A percentile compares a stretch with the other conserved stretches of the same genome.
Conservation (phyloP, 2,888 invertebrate genomes). For the Chalcosyrphus nemorum region DNA sequence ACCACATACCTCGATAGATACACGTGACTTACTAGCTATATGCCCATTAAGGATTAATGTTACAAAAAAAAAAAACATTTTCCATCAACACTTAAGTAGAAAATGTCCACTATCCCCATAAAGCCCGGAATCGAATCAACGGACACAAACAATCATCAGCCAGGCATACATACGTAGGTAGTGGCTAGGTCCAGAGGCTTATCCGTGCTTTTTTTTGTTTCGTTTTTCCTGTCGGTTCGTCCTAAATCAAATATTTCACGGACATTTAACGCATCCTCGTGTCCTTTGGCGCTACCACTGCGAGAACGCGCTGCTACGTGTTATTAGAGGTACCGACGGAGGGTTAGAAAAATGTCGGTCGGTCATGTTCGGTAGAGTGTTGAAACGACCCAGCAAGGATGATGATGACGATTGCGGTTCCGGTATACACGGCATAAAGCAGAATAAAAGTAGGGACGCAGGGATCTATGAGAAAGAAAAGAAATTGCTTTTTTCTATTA, state of each 20-base stretch:
- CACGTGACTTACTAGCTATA: constrained; percentile 36
- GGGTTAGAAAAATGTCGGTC: not conserved
- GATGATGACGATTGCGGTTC: constrained; percentile 53
- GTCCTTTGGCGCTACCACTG: constrained; percentile 25
- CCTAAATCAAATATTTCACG: constrained; percentile 64
- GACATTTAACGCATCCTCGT: constrained; percentile 58
- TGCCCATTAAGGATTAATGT: constrained; percentile 33
- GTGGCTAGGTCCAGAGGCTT: not conserved
- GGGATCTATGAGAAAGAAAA: constrained; percentile 36
- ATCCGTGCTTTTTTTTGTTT: not conserved
- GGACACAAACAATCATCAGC: constrained; percentile 5
- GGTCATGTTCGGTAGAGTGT: constrained; percentile 4
- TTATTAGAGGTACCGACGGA: not conserved
- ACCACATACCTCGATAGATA: not conserved
- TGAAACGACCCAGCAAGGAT: constrained; percentile 22
- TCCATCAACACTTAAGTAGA: constrained; percentile 38
- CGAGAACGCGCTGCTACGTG: constrained; percentile 35
- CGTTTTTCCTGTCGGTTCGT: constrained; percentile 1
- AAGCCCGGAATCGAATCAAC: constrained; percentile 6
- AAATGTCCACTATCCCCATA: constrained; percentile 17
- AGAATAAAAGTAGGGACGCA: not conserved
- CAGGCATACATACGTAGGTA: not conserved
- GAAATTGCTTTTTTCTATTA: constrained; percentile 67
- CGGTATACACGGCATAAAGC: not conserved
- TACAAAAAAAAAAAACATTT: constrained; percentile 38